A percentile compares a stretch with the other conserved stretches of the same genome.
Evolutionary conservation across 1,140 invertebrate species (phyloP).

Genomic region (Eumeta japonica): DNA sequence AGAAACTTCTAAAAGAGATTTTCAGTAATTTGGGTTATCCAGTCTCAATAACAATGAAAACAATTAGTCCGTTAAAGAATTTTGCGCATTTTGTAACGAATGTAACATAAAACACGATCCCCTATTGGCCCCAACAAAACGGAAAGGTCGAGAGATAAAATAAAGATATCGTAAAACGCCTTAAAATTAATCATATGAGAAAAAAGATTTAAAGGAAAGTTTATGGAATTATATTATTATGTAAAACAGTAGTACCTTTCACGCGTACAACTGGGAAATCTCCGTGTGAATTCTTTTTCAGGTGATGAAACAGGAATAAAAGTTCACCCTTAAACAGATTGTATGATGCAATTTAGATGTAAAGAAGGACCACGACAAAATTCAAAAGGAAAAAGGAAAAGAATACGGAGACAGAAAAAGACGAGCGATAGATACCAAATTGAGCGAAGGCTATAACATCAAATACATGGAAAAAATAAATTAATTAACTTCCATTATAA

Average conservation of each 20-base stretch:
- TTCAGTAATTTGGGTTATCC: constrained; percentile 15
- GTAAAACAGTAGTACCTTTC: constrained; percentile 30
- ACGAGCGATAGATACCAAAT: constrained; percentile 4
- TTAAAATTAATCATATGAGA: constrained; percentile 12
- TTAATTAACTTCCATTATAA: constrained; percentile 7
- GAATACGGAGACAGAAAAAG: constrained; percentile 12
- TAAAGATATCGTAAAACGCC: constrained; percentile 20
- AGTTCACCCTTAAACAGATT: constrained; percentile 9
- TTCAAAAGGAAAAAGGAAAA: constrained; percentile 13
- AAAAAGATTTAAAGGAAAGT: constrained; percentile 14
- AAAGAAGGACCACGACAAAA: constrained; percentile 9
- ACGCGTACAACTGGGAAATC: constrained; percentile 28
- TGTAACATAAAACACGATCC: constrained; percentile 20
- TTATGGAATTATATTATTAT: constrained; percentile 22
- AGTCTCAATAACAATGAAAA: constrained; percentile 18
- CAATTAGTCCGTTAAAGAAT: constrained; percentile 21
- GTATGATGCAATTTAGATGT: constrained; percentile 11
- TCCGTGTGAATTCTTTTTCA: constrained; percentile 31
- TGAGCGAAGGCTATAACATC: constrained; percentile 13
- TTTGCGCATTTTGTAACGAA: constrained; percentile 17
- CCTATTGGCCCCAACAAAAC: constrained; percentile 30
- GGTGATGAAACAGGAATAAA: constrained; percentile 20
- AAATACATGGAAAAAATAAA: constrained; percentile 10
- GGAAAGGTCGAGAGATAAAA: constrained; percentile 34
- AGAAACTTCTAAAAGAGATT: constrained; percentile 16